phyloP scores from a whole-genome alignment of 2,797 vertebrate genomes.

The Zenarchopterus dispar region DNA sequence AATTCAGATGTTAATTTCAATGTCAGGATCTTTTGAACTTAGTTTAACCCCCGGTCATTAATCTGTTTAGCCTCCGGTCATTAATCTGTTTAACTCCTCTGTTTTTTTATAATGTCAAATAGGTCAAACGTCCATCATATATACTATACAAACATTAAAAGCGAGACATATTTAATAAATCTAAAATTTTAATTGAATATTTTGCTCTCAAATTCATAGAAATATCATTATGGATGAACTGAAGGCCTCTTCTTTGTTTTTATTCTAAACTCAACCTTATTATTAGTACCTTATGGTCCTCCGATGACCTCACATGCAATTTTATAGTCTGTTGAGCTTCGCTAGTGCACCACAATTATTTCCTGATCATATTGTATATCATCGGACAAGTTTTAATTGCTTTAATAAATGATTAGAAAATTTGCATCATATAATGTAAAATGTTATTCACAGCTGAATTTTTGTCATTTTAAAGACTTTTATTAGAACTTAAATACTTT shows the following conservation, averaged over 20 bases:
- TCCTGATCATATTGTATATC: neutral
- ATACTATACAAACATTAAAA: neutral
- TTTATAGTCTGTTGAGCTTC: neutral
- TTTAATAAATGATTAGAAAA: neutral
- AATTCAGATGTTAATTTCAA: too few species aligned
- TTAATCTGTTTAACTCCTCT: neutral
- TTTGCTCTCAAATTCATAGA: too few species aligned
- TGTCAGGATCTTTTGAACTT: too few species aligned
- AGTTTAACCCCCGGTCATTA: neutral
- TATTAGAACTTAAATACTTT: neutral
- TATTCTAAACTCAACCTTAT: too few species aligned
- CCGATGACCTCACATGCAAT: too few species aligned
- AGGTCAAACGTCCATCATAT: neutral
- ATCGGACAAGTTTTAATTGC: neutral
- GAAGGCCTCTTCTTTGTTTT: too few species aligned
- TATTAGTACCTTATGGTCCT: too few species aligned
- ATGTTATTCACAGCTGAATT: too few species aligned
- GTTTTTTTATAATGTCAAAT: neutral
- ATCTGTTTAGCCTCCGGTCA: neutral
- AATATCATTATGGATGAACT: too few species aligned
- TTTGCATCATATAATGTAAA: neutral
- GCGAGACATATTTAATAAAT: too few species aligned
- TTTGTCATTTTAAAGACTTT: neutral
- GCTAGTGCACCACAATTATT: too few species aligned
- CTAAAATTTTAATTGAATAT: neutral